A percentile compares a stretch with the other conserved stretches of the same genome.
phyloP scores from a whole-genome alignment of 2,797 vertebrate genomes.

The Labroides dimidiatus region DNA sequence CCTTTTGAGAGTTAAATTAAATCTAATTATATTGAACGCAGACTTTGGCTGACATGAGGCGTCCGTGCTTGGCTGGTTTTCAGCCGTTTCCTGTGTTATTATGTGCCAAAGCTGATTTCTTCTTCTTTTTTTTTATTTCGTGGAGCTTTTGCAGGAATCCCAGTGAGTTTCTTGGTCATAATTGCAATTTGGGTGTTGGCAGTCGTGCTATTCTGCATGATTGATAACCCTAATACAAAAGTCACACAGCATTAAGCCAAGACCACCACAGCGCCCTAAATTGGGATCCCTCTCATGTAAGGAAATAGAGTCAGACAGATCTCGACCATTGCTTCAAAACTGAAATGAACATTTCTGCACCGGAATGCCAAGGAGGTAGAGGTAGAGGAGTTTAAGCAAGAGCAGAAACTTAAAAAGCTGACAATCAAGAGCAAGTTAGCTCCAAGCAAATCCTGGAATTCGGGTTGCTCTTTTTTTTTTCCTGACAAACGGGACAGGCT shows the following conservation, averaged over 20 bases:
- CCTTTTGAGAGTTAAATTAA: neutral
- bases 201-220: neutral
- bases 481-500: neutral
- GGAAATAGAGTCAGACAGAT: neutral
- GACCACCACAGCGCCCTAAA: neutral
- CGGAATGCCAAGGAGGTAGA: neutral
- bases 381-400: neutral
- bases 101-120: slow-evolving; percentile 2
- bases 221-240: neutral
- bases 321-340: neutral
- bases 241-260: neutral
- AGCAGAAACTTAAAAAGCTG: neutral
- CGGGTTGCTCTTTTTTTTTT: slow-evolving; percentile 4
- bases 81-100: neutral
- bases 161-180: neutral
- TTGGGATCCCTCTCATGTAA: neutral
- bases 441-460: slow-evolving; percentile 1
- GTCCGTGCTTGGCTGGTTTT: neutral
- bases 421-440: slow-evolving; percentile 19
- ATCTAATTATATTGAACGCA: slow-evolving; percentile 6
- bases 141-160: slow-evolving; percentile 1
- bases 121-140: neutral
- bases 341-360: neutral
- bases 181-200: slow-evolving; percentile 11
- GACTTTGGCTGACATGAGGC: neutral